Conservation (phyloP, 2,797 vertebrate genomes). For the Scomberomorus guttatus region DNA sequence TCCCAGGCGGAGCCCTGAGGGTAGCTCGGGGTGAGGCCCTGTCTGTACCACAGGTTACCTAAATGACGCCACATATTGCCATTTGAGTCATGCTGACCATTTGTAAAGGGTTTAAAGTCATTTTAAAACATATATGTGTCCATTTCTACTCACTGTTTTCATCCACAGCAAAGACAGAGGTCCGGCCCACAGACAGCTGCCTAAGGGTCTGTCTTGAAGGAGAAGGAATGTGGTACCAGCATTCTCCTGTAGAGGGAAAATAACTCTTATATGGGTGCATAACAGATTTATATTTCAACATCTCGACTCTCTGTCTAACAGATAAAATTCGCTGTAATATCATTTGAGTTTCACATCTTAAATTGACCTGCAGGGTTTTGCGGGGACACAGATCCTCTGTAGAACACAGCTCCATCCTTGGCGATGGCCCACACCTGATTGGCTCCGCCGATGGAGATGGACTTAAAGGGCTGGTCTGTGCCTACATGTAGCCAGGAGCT, state of each 20-base stretch:
- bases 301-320: not conserved
- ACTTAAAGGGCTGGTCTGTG: constrained; percentile 96
- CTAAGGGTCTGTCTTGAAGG: constrained; percentile 91
- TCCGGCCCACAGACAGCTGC: constrained; percentile 95
- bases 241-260: constrained; percentile 86
- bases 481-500: constrained; percentile 96
- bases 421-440: constrained; percentile 97
- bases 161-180: constrained; percentile 93
- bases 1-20: constrained; percentile 96
- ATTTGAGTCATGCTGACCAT: not conserved
- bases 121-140: not conserved
- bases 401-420: constrained; percentile 94
- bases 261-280: not conserved
- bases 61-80: not conserved
- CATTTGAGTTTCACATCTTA: not conserved
- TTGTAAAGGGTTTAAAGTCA: not conserved
- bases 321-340: not conserved
- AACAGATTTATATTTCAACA: not conserved
- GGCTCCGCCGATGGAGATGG: constrained; percentile 93
- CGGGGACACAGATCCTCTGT: constrained; percentile 93
- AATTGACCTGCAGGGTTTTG: constrained; percentile 89
- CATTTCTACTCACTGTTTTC: constrained; percentile 88
- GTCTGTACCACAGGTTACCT: constrained; percentile 97
- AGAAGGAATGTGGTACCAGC: constrained; percentile 97
- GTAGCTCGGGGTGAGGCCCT: constrained; percentile 95